A percentile compares a stretch with the other conserved stretches of the same genome.
Conservation (phyloP, 2,888 invertebrate species). For the Lymantria dispar region DNA sequence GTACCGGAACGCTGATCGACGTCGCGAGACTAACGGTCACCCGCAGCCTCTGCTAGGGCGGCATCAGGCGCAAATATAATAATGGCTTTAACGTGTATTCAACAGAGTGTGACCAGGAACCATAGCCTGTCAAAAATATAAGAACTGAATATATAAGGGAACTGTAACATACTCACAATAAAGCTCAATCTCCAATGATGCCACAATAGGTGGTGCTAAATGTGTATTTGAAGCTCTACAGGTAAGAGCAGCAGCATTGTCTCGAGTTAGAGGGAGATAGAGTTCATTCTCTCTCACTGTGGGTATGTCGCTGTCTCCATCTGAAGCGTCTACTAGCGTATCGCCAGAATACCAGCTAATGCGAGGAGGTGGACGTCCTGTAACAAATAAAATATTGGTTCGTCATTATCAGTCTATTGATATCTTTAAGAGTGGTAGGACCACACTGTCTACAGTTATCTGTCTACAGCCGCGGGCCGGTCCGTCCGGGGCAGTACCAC, state of each 20-base stretch:
- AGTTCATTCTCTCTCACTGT: conserved; percentile 87
- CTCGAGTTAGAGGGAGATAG: conserved; percentile 85
- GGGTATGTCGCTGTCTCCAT: conserved; percentile 84
- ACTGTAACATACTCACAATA: conserved; percentile 84
- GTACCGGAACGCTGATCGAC: too few relatives aligned
- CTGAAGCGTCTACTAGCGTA: conserved; percentile 86
- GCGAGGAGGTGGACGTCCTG: conserved; percentile 88
- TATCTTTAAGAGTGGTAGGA: too few relatives aligned
- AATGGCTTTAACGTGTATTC: too few relatives aligned
- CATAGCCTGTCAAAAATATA: too few relatives aligned
- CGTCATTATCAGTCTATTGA: too few relatives aligned
- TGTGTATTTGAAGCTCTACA: conserved; percentile 89
- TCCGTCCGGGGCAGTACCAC: too few relatives aligned
- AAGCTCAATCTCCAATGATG: conserved; percentile 86
- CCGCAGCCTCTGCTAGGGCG: too few relatives aligned
- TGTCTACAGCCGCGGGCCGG: too few relatives aligned
- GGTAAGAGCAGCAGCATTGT: conserved; percentile 86
- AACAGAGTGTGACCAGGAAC: too few relatives aligned
- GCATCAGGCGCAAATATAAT: too few relatives aligned
- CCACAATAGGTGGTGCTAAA: conserved; percentile 85
- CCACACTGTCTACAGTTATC: too few relatives aligned
- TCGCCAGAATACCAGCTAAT: conserved; percentile 91
- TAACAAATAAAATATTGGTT: conserved; percentile 1
- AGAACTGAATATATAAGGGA: neutral
- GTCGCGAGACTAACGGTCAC: too few relatives aligned